Conservation (phyloP, 2,113 vertebrate genomes). For the Trogon melanurus region DNA sequence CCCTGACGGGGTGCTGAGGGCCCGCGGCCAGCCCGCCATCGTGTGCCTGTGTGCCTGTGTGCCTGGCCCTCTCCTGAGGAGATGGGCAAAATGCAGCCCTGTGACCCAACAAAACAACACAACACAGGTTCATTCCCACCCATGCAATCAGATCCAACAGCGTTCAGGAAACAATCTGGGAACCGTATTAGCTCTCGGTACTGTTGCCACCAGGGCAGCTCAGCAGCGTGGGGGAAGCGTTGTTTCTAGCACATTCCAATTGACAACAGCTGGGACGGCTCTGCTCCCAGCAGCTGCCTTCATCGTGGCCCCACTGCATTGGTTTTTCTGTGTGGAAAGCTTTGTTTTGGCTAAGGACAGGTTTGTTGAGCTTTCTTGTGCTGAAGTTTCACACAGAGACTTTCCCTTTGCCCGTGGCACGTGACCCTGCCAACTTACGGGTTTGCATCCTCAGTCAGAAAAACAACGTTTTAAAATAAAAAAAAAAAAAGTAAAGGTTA, state of each 20-base stretch:
- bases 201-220: rapidly evolving
- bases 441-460: neutral
- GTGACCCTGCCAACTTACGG: neutral
- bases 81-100: rapidly evolving
- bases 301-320: rapidly evolving
- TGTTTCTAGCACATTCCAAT: slow-evolving; percentile 38
- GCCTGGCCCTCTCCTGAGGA: neutral
- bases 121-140: neutral
- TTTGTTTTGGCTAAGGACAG: slow-evolving; percentile 10
- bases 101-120: neutral
- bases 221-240: rapidly evolving
- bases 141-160: slow-evolving; percentile 25
- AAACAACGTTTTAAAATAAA: neutral
- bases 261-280: slow-evolving; percentile 27
- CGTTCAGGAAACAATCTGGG: neutral
- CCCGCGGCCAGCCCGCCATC: rapidly evolving
- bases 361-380: slow-evolving; percentile 17
- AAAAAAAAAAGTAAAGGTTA: slow-evolving; percentile 16
- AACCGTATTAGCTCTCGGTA: neutral
- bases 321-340: neutral
- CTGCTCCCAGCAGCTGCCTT: neutral
- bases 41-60: rapidly evolving
- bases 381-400: neutral
- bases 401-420: slow-evolving; percentile 35
- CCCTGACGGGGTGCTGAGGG: neutral